Evolutionary conservation across 2,113 vertebrate genomes (phyloP).

Genomic region (Patagioenas fasciata): DNA sequence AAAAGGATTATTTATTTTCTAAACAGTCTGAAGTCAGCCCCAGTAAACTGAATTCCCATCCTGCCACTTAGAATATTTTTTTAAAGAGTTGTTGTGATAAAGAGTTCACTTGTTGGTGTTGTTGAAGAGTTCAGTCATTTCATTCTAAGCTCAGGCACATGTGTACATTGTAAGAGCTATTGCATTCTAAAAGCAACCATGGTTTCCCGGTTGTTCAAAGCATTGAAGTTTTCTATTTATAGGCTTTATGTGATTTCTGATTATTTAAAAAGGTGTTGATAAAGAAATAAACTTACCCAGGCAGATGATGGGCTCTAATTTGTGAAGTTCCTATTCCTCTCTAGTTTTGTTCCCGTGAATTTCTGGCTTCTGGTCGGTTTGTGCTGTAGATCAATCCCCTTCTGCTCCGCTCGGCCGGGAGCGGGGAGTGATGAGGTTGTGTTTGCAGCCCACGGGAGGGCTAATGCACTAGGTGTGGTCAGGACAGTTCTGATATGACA

Average conservation of each 20-base stretch:
- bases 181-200: background rate
- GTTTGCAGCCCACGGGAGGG: slow-evolving; percentile 62
- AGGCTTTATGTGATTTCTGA: background rate
- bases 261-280: background rate
- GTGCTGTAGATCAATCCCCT: slow-evolving; percentile 15
- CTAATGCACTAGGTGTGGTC: slow-evolving; percentile 88
- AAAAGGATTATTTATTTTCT: background rate
- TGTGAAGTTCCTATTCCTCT: background rate
- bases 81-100: background rate
- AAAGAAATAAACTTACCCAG: slow-evolving; percentile 42
- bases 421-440: slow-evolving; percentile 25
- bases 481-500: slow-evolving; percentile 56
- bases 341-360: background rate
- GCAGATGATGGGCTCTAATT: background rate
- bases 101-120: background rate
- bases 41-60: background rate
- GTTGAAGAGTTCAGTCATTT: background rate
- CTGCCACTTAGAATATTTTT: background rate
- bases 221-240: background rate
- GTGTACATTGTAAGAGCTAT: background rate
- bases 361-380: background rate
- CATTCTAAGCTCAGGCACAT: background rate
- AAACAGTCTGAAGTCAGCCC: background rate
- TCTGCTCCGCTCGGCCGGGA: background rate
- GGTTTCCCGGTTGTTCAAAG: background rate